Evolutionary conservation across 2,888 invertebrate genomes (phyloP).

Genomic region (Metalampra italica): DNA sequence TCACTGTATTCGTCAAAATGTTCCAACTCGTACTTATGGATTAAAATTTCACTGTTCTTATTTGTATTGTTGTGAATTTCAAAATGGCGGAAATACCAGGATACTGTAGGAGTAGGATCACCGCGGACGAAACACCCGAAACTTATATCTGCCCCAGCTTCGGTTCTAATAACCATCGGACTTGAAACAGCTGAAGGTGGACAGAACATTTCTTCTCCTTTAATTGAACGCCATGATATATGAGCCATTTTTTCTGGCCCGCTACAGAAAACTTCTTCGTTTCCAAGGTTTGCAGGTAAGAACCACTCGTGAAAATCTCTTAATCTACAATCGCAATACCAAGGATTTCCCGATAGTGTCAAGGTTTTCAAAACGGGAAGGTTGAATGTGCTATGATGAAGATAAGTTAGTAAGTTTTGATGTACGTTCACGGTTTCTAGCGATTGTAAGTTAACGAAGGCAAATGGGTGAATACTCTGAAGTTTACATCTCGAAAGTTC

Average conservation of each 20-base stretch:
- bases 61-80: slow-evolving; percentile 51
- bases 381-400: slow-evolving; percentile 73
- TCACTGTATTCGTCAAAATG: slow-evolving; percentile 58
- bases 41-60: slow-evolving; percentile 49
- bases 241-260: slow-evolving; percentile 83
- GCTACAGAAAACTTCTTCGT: slow-evolving; percentile 84
- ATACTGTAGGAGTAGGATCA: slow-evolving; percentile 88
- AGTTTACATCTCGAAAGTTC: slow-evolving; percentile 90
- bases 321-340: slow-evolving; percentile 93
- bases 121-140: slow-evolving; percentile 89
- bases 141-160: slow-evolving; percentile 88
- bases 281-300: slow-evolving; percentile 85
- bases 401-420: slow-evolving; percentile 85
- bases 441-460: slow-evolving; percentile 85
- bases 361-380: slow-evolving; percentile 84
- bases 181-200: slow-evolving; percentile 82
- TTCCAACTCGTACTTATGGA: slow-evolving; percentile 46
- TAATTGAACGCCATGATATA: slow-evolving; percentile 86
- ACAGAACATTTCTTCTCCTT: slow-evolving; percentile 88
- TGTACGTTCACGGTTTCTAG: slow-evolving; percentile 91
- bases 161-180: slow-evolving; percentile 81
- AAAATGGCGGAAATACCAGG: slow-evolving; percentile 86
- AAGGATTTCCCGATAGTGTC: slow-evolving; percentile 90
- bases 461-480: slow-evolving; percentile 83
- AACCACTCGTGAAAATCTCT: slow-evolving; percentile 91